phyloP scores from a whole-genome alignment of 2,113 vertebrate genomes.

The Pitta sordida region DNA sequence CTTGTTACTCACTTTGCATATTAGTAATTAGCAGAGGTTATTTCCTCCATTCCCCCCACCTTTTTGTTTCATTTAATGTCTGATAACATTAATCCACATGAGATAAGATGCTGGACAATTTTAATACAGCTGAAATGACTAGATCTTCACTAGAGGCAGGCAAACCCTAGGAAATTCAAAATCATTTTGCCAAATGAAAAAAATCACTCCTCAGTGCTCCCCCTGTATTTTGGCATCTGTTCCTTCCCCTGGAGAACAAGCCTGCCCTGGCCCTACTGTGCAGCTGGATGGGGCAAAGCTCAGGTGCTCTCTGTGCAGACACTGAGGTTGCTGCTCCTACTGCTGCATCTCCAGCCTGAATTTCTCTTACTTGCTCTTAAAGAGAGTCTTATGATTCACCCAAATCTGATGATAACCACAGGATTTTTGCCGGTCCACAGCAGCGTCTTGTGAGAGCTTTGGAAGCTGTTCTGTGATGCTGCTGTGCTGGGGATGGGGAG shows the following conservation, averaged over 20 bases:
- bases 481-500: neutral
- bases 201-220: neutral
- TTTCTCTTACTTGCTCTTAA: neutral
- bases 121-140: neutral
- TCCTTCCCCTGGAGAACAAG: neutral
- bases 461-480: neutral
- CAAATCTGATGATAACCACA: neutral
- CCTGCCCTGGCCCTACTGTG: neutral
- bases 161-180: conserved; percentile 1
- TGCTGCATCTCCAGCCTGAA: neutral
- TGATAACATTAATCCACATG: neutral
- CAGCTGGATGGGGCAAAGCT: neutral
- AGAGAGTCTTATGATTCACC: neutral
- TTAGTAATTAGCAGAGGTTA: conserved; percentile 49
- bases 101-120: conserved; percentile 5
- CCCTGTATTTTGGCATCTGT: neutral
- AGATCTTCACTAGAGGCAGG: neutral
- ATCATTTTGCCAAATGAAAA: neutral
- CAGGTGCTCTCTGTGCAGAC: neutral
- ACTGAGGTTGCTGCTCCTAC: neutral
- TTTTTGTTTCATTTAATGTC: conserved; percentile 16
- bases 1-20: conserved; percentile 39
- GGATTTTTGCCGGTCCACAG: neutral
- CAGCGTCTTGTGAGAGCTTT: neutral
- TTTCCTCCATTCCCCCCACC: neutral